Conservation (phyloP, 2,113 vertebrate species). For the Dipodomys ordii region DNA sequence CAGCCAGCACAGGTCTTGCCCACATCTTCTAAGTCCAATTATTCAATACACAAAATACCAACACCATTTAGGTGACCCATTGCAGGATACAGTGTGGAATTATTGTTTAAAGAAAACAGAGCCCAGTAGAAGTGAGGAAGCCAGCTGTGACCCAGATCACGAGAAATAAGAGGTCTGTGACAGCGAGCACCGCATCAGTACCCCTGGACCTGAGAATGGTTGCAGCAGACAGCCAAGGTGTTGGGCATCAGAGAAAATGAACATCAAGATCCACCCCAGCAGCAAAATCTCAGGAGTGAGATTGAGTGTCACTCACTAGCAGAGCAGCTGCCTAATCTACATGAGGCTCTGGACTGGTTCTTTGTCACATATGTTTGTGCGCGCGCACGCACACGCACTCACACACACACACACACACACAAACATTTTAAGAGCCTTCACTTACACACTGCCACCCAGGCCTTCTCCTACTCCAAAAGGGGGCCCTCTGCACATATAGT, state of each 20-base stretch:
- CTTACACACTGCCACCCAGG: too few species aligned
- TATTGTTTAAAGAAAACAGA: not conserved
- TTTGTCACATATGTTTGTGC: not conserved
- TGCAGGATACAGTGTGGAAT: not conserved
- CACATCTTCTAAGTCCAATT: not conserved
- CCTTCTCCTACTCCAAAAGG: not conserved
- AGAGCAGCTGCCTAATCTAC: not conserved
- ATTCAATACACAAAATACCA: not conserved
- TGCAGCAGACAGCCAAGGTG: not conserved
- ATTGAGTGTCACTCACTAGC: not conserved
- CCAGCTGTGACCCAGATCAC: fast-evolving
- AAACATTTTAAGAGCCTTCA: too few species aligned
- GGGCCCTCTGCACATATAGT: not conserved
- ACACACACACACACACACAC: too few species aligned
- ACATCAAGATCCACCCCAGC: not conserved
- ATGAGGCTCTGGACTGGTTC: not conserved
- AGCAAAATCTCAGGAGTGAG: not conserved
- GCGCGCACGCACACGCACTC: fast-evolving
- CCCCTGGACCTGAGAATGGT: not conserved
- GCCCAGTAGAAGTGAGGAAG: fast-evolving
- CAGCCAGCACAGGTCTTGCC: not conserved
- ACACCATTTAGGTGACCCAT: fast-evolving
- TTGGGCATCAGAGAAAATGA: not conserved
- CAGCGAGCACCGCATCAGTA: not conserved
- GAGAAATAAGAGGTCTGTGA: not conserved